Evolutionary conservation across 2,888 invertebrate genomes (phyloP), one percentile per base, ranked within the genome.

Genomic region (Rhopalosiphum nymphaeae): DNA sequence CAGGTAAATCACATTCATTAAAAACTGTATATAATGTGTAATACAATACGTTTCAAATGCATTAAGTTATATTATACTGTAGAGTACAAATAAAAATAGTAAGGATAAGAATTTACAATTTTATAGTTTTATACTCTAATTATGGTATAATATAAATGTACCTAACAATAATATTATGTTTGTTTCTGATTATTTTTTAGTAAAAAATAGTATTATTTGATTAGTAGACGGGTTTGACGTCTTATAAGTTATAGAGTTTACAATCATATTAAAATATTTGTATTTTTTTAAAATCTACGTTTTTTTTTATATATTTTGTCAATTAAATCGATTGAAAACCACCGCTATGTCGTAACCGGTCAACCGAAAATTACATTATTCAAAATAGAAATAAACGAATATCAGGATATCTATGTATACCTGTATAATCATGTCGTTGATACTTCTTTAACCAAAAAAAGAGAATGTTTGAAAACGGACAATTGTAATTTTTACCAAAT

Each of bases 341-440:
- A 91, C 91, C 44, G 56, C 84, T 42, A 36, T 56, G 44, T 44
- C 36, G 56, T 85, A 91, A 25, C 56, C 85, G 25, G 56, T 91
- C 84, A 91, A 91, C 85, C 57, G 91, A 85, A 53, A 91, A 85
- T 91, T n/a, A 91, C 44, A 85, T 91, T 91, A 91, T 85, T 86
- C 29, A 44, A 44, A 44, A 46, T 29, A 86, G 26, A 85, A 86
- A 46, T 86, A 9, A 86, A 86, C 16, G n/a, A 67, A 67, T 16
- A 67, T 36, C n/a, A 67, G 9, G 26, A 44, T 44, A 86, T 26
- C 29, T 78, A 36, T 25, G 11, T 53, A 21, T 42, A 53, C 21
- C 36, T 10, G 56, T 21, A 46, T 26, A 53, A 88, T 56, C 53
- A 21, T 16, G 16, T 61, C 29, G n/a, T 67, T 46, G n/a, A 90